Evolutionary conservation across 2,113 vertebrate genomes (phyloP).

Genomic region (Burhinus oedicnemus): DNA sequence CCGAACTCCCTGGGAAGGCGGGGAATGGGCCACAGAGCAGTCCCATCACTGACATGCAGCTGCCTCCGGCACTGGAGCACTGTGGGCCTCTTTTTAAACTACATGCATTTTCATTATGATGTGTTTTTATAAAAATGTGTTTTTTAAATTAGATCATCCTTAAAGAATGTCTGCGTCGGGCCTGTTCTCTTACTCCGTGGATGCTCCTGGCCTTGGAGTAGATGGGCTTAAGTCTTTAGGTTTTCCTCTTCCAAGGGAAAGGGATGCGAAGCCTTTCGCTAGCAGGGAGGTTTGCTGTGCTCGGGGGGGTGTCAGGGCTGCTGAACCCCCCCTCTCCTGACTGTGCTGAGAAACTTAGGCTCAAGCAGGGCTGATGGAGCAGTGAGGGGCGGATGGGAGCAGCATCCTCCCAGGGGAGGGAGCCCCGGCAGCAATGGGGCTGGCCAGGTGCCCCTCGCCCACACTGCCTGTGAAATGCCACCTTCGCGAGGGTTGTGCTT

Average conservation of each 20-base stretch:
- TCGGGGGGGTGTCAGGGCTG: neutral
- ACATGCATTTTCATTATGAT: neutral
- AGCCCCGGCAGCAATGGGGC: neutral
- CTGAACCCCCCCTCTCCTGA: neutral
- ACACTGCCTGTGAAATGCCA: accelerated
- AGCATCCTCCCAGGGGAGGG: neutral
- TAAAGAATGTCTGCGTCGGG: conserved; percentile 35
- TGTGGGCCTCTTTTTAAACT: neutral
- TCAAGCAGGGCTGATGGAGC: accelerated
- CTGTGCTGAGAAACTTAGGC: neutral
- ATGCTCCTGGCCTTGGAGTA: neutral
- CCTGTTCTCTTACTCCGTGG: neutral
- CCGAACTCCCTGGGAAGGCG: neutral
- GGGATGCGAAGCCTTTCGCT: neutral
- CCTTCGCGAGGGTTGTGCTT: neutral
- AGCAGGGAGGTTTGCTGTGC: neutral
- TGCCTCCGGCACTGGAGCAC: neutral
- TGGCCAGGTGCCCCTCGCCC: no score
- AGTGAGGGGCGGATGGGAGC: neutral
- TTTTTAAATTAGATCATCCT: conserved; percentile 55
- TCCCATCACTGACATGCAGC: neutral
- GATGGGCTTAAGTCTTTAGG: neutral
- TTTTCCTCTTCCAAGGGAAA: neutral
- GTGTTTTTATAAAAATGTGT: conserved; percentile 1
- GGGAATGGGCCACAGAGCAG: neutral